phyloP scores from a whole-genome alignment of 2,888 invertebrate genomes.

The Scaptomyza reducta region DNA sequence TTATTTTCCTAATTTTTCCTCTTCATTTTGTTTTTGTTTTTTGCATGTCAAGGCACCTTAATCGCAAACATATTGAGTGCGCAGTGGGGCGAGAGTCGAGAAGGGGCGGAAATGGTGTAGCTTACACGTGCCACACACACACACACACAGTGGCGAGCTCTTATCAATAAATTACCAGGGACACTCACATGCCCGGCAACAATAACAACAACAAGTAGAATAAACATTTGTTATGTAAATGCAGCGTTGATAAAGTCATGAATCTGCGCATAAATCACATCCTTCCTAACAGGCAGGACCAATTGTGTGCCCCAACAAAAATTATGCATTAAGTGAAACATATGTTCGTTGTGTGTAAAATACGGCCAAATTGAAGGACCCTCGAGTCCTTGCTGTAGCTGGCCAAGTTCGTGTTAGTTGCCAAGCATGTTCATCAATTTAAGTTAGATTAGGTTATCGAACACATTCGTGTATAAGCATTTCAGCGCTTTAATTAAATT shows the following conservation, averaged over 20 bases:
- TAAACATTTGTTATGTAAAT: slow-evolving; percentile 70
- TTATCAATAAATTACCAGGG: slow-evolving; percentile 73
- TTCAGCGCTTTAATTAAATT: background rate
- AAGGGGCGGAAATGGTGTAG: background rate
- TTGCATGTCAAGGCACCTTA: slow-evolving; percentile 49
- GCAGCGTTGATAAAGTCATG: slow-evolving; percentile 62
- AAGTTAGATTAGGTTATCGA: slow-evolving; percentile 10
- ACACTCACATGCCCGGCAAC: slow-evolving; percentile 7
- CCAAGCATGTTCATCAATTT: slow-evolving; percentile 1
- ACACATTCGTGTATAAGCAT: background rate
- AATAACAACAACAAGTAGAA: slow-evolving; percentile 10
- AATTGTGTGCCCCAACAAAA: background rate
- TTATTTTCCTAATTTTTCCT: slow-evolving; percentile 22
- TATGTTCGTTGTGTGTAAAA: slow-evolving; percentile 11
- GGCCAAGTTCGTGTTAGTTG: background rate
- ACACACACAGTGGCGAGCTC: slow-evolving; percentile 18
- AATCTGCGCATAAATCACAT: slow-evolving; percentile 60
- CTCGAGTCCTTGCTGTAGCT: background rate
- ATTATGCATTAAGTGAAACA: background rate
- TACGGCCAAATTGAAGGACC: background rate
- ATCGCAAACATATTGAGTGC: slow-evolving; percentile 68
- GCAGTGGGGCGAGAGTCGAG: slow-evolving; percentile 6
- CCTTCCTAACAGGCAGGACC: background rate
- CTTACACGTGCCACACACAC: slow-evolving; percentile 36
- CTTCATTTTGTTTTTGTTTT: background rate